Evolutionary conservation across 2,113 vertebrate species (phyloP), one percentile per base, ranked within the genome.

Genomic region (Leptobrachium leishanense): DNA sequence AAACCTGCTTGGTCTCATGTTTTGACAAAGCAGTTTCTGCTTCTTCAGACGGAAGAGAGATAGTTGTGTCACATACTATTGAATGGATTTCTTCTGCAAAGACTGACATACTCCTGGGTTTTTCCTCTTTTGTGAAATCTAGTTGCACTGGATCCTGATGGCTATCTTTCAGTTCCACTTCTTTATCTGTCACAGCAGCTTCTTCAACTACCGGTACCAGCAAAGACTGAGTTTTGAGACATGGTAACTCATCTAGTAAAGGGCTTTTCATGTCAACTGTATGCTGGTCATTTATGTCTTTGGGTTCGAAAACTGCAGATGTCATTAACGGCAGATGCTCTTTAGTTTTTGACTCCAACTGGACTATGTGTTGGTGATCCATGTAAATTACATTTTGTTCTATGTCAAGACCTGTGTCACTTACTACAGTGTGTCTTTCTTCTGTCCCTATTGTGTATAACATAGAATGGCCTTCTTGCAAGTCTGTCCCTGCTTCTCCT

Each of bases 361-460:
- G 67, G 20, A 91, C 67, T 20, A 82, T 86, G 86, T 93, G 90
- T 44, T 81, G 83, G 20, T 31, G 20, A 54, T 90, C 85, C 50
- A 88, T 89, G 69, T 90, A 43, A 2, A 87, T 74, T 0, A 91
- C 69, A 44, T 88, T 85, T 57, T 62, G 39, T 7, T 94, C 78
- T 6, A 70, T 31, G 43, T 78, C 88, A 5, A 87, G 88, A 39
- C 5, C 20, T 57, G 91, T 87, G 76, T 94, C 91, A 40, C 88
- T 90, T 12, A 82, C 79, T 64, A 91, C 79, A 65, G 87, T 81
- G 68, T 91, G 90, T 53, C 79, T 84, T 31, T 86, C 88, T 65
- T 93, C 88, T 2, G 82, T 90, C 42, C 87, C 86, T 43, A 90
- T 90, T 6, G 89, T 92, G 53, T 90, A 91, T 59, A 90, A 85